phyloP scores from a whole-genome alignment of 92 coral and sea anemone genomes.

The Actinernus sp. region DNA sequence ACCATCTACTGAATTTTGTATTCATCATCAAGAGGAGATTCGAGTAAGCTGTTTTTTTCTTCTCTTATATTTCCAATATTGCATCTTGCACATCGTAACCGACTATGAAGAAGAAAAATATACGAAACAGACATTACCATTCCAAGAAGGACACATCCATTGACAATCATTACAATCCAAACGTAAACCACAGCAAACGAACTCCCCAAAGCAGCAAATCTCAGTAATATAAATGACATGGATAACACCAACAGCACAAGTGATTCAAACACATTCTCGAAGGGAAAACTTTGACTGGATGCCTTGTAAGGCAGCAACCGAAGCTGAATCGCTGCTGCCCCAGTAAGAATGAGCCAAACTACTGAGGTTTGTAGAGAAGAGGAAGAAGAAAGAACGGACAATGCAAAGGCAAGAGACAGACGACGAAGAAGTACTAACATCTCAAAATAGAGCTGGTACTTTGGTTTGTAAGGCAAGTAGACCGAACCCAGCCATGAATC shows the following conservation, averaged over 20 bases:
- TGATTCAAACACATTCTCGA: conserved; percentile 52
- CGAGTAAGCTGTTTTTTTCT: too few species aligned
- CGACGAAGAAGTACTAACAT: conserved; percentile 48
- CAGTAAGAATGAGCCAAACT: conserved; percentile 43
- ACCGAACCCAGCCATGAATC: conserved; percentile 69
- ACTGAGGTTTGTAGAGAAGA: conserved; percentile 47
- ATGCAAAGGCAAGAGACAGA: conserved; percentile 40
- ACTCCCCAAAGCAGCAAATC: conserved; percentile 47
- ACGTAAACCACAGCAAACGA: neutral
- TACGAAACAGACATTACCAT: neutral
- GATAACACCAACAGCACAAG: conserved; percentile 49
- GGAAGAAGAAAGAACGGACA: conserved; percentile 48
- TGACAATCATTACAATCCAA: conserved; percentile 46
- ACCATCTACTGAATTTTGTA: too few species aligned
- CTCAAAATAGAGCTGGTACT: conserved; percentile 48
- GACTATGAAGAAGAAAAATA: neutral
- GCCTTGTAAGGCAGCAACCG: conserved; percentile 38
- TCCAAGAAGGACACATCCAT: neutral
- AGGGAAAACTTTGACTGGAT: conserved; percentile 3
- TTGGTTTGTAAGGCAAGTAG: conserved; percentile 63
- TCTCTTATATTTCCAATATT: conserved; percentile 5
- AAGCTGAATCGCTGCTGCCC: conserved; percentile 21
- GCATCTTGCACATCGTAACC: neutral
- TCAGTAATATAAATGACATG: conserved; percentile 47
- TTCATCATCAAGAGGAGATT: too few species aligned